Evolutionary conservation across 2,888 invertebrate genomes (phyloP), one percentile per base, ranked within the genome.

Genomic region (Cordilura impudica): DNA sequence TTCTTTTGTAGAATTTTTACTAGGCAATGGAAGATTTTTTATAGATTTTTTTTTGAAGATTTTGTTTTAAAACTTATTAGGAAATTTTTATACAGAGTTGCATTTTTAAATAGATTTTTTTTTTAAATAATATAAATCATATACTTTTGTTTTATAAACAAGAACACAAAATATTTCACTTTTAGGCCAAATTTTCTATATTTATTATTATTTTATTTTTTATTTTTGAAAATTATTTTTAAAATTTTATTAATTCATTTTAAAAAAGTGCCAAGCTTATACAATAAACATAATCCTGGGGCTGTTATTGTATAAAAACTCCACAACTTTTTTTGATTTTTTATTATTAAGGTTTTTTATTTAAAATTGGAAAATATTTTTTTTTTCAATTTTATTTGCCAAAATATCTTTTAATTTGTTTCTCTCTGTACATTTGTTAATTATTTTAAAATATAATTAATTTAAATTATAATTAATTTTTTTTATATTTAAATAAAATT

Each of bases 281-380:
- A 81, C 86, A 88, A 87, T 86, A 84, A 89, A 89, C 89, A 89
- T 89, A 89, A 89, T 89, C 89, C 89, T 87, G 89, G 89, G 87
- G 89, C 85, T 89, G 89, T 88, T 89, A 86, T 83, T 85, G 87
- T 80, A 82, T 66, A 81, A 83, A 82, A 79, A 81, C 83, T 82
- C 81, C 65, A 75, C 71, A 63, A 69, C 70, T 82, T 78, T 75
- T 81, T 39, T 71, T 70, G 54, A 58, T 66, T 56, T 26, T 54
- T 26, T 7, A 18, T 31, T 63, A 10, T 63, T 61, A 14, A 45
- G 29, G 29, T 18, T 39, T 45, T 47, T 53, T 71, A 18, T 31
- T 49, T 47, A 31, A 35, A 69, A 65, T 51, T 60, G 12, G 10
- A 56, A 26, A 54, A 26, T 19, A 35, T 12, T 67, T 70, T 39